phyloP scores from a whole-genome alignment of 2,113 vertebrate species.

The Cynocephalus volans region DNA sequence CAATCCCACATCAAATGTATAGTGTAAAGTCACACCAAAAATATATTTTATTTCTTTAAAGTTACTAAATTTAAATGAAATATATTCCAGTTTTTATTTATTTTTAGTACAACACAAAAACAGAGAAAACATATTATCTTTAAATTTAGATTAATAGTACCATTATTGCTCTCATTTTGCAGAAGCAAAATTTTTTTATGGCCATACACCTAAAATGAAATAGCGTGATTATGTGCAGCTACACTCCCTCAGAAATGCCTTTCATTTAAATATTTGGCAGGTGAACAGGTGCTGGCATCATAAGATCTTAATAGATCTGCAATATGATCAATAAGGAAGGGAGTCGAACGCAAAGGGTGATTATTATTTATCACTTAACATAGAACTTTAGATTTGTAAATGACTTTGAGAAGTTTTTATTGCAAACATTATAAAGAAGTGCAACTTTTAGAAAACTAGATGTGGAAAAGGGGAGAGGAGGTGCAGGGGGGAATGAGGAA shows the following conservation, averaged over 20 bases:
- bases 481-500: too few relatives aligned
- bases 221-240: background rate
- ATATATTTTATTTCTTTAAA: background rate
- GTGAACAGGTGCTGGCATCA: background rate
- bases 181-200: background rate
- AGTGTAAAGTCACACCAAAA: background rate
- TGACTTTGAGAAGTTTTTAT: constrained; percentile 11
- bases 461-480: too few relatives aligned
- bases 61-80: constrained; percentile 13
- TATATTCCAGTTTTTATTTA: background rate
- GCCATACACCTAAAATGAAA: background rate
- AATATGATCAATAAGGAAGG: background rate
- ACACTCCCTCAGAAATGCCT: background rate
- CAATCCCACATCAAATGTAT: background rate
- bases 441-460: too few relatives aligned
- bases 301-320: background rate
- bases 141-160: background rate
- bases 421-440: background rate
- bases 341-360: background rate
- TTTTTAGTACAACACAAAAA: background rate
- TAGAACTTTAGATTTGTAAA: background rate
- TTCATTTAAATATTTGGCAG: constrained; percentile 55
- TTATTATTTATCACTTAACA: constrained; percentile 33
- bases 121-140: background rate
- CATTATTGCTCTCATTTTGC: constrained; percentile 10